Evolutionary conservation across 2,113 vertebrate species (phyloP), one percentile per base, ranked within the genome.

Genomic region (Rattus norvegicus): DNA sequence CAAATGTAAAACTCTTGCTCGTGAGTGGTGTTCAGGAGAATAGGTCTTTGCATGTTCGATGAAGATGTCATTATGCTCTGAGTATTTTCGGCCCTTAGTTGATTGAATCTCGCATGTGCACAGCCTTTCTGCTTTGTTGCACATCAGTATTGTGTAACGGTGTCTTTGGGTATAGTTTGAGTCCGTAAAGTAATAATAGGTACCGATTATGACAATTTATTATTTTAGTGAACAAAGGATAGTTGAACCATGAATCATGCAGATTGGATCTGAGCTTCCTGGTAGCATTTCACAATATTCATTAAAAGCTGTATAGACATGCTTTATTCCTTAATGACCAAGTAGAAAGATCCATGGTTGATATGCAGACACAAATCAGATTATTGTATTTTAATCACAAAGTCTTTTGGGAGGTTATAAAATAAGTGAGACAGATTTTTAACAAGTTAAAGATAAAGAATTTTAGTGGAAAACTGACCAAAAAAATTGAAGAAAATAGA

Each of bases 351-450:
- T 73, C 12, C 9, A 36, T 91, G 89, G 80, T 56, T 61, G 59
- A 75, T 76, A 65, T 76, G 80, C 8, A 67, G 33, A 67, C 91
- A 86, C 14, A 94, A 93, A 86, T 69, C 7, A 77, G 11, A 76
- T 85, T 88, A 65, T 36, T 33, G 1, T 49, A 70, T 93, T 81
- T 84, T 89, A 79, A 93, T 63, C 43, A 75, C 52, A 75, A 76
- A 79, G 67, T 75, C 2, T 77, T 87, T 77, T 49, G 52, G 72
- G 56, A n/a, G 5, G 56, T 43, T 43, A 67, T 54, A 59, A 96
- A 94, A 84, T 87, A 95, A 95, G 2, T 93, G 6, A 67, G 52
- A 5, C 95, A 19, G 81, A n/a, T 47, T 95, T 97, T 89, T 14
- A 65, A 65, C 72, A 90, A 9, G 30, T 72, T 92, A 90, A 87